Base-by-base conservation (phyloP, 2,888 invertebrate species). In the Drosophila anomelani region DNA sequence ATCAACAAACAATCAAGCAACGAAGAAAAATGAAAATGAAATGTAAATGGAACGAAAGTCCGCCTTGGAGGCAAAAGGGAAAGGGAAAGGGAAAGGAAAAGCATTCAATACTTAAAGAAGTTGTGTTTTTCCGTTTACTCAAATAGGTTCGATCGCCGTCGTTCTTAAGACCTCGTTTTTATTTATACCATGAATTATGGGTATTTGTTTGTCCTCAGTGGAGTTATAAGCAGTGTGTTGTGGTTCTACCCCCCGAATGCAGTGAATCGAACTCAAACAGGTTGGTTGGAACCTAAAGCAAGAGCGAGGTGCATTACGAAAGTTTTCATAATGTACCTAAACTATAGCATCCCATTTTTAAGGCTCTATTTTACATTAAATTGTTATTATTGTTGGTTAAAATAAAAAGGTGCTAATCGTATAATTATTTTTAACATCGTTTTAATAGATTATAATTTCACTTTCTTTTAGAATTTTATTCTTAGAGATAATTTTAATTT, bases 251-350 rank as follows among this genome's bases (percentile, higher is more conserved):
- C 26, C 15, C 41, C 49, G 38, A 68, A 70, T 84, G 81, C 84
- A 81, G 47, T 60, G 51, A 56, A 32, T 75, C 81, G 64, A 81
- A 72, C 85, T 62, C 47, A 61, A 85, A 81, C 86, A 85, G 83
- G 83, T 85, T 85, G 84, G 49, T 36, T 13, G 13, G 49, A 12
- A 12, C n/a, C 36, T 34, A 15, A 51, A 60, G 12, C 53, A 9
- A 8, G 13, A 20, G 3, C 67, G 34, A 55, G 67, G 26, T 26
- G 8, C 6, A 44, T 8, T 8, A 1, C 1, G 15, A 26, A 9
- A 15, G 26, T 20, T 20, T 20, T 20, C 20, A 20, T 20, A 20
- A 20, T 20, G 3, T 20, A 20, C 20, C 20, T 20, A 20, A 20
- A 20, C 20, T 20, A 20, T 20, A 20, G 20, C 3, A 20, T 20